Evolutionary conservation across 2,113 vertebrate species (phyloP).

Genomic region (Cranoglanis bouderius): DNA sequence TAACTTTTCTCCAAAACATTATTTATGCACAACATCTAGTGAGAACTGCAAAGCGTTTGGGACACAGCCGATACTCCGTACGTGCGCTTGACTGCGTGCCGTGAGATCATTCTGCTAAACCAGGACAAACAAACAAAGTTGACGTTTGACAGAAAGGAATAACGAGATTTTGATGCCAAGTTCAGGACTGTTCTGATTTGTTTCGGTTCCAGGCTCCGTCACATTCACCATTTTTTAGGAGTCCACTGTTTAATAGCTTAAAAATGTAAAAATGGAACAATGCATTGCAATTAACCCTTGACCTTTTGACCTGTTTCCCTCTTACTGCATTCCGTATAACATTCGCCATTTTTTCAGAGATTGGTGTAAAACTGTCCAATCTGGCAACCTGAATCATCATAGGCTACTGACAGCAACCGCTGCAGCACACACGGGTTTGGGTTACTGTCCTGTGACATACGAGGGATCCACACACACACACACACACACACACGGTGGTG

Average conservation of each 20-base stretch:
- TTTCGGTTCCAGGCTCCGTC: neutral
- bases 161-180: neutral
- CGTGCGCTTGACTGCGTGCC: neutral
- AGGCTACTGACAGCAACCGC: conserved; percentile 63
- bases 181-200: neutral
- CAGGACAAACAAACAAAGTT: too few species aligned
- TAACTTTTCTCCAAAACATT: neutral
- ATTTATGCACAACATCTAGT: neutral
- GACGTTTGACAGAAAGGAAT: neutral
- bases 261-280: neutral
- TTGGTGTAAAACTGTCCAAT: neutral
- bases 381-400: neutral
- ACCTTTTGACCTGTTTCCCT: neutral
- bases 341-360: neutral
- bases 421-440: conserved; percentile 62
- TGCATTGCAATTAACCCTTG: neutral
- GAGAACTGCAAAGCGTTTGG: too few species aligned
- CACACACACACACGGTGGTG: conserved; percentile 10
- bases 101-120: neutral
- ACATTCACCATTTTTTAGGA: neutral
- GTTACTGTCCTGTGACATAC: conserved; percentile 70
- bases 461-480: conserved; percentile 16
- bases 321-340: neutral
- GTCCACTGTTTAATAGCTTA: neutral
- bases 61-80: neutral